Conservation (phyloP, 2,888 invertebrate species). For the Octodonta nipae region DNA sequence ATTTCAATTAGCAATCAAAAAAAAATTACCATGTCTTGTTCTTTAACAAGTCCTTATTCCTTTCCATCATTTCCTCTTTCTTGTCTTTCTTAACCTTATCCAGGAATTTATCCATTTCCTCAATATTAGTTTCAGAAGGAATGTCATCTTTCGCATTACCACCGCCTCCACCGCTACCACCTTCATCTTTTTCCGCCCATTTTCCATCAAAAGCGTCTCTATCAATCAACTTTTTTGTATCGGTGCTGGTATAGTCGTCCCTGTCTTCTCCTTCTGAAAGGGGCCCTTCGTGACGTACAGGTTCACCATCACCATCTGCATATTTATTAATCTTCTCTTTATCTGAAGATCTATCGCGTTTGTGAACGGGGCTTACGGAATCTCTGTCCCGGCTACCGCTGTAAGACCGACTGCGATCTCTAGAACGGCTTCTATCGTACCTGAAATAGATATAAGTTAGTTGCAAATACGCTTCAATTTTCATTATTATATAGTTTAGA, state of each 20-base stretch:
- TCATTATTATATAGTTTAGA: no score
- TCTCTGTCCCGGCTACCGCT: slow-evolving; percentile 40
- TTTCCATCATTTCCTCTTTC: slow-evolving; percentile 43
- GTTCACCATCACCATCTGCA: slow-evolving; percentile 15
- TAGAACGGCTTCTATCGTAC: slow-evolving; percentile 41
- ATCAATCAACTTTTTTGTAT: slow-evolving; percentile 18
- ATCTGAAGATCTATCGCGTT: slow-evolving; percentile 17
- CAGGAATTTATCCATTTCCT: slow-evolving; percentile 45
- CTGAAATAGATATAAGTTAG: no score
- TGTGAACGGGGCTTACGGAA: slow-evolving; percentile 16
- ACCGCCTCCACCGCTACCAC: slow-evolving; percentile 13
- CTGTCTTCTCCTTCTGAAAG: slow-evolving; percentile 46
- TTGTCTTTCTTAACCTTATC: slow-evolving; percentile 44
- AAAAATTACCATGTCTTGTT: slow-evolving; percentile 21
- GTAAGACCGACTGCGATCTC: slow-evolving; percentile 35
- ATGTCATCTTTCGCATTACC: no score
- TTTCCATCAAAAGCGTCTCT: slow-evolving; percentile 52
- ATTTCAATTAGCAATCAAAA: no score
- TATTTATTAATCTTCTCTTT: slow-evolving; percentile 39
- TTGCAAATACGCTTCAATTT: no score
- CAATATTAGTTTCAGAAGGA: slow-evolving; percentile 34
- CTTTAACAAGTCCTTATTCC: slow-evolving; percentile 39
- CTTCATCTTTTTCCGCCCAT: slow-evolving; percentile 40
- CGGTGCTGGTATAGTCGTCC: slow-evolving; percentile 36
- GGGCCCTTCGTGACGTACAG: slow-evolving; percentile 41